A percentile compares a stretch with the other conserved stretches of the same genome.
Conservation (phyloP, 1,140 invertebrate genomes). For the Gryon sp. region DNA sequence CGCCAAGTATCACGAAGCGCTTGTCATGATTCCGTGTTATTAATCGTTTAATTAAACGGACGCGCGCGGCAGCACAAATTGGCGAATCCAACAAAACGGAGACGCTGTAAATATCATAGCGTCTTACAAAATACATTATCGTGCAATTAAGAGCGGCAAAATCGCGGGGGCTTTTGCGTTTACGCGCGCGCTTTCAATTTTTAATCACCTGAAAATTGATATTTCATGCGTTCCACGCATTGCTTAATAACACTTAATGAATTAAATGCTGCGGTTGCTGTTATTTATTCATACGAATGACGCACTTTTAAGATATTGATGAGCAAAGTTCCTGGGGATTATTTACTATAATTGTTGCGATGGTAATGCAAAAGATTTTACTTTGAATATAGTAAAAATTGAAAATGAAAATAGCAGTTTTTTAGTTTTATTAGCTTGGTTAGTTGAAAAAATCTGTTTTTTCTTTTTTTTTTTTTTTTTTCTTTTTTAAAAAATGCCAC, state of each 20-base stretch:
- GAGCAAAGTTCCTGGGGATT: no score
- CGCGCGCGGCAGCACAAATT: conserved; percentile 27
- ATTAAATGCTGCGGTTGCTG: conserved; percentile 24
- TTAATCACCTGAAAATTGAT: conserved; percentile 44
- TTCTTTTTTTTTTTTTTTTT: conserved; percentile 24
- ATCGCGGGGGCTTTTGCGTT: no score
- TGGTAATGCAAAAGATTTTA: no score
- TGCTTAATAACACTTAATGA: conserved; percentile 41
- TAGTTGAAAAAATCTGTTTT: no score
- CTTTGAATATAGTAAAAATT: no score
- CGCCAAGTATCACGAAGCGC: conserved; percentile 56
- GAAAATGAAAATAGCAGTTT: no score
- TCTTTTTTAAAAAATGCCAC: conserved; percentile 40
- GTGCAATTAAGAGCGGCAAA: conserved; percentile 43
- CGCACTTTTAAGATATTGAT: no score
- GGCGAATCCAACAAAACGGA: conserved; percentile 25
- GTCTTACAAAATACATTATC: conserved; percentile 52
- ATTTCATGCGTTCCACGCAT: conserved; percentile 26
- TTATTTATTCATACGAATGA: no score
- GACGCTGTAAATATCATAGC: conserved; percentile 50
- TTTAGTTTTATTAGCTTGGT: no score
- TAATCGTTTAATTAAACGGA: conserved; percentile 65
- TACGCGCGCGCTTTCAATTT: conserved; percentile 14
- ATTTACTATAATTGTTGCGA: no score
- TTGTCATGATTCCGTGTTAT: conserved; percentile 64